Base-by-base conservation (phyloP, 2,113 vertebrate species). In the Athene noctua region DNA sequence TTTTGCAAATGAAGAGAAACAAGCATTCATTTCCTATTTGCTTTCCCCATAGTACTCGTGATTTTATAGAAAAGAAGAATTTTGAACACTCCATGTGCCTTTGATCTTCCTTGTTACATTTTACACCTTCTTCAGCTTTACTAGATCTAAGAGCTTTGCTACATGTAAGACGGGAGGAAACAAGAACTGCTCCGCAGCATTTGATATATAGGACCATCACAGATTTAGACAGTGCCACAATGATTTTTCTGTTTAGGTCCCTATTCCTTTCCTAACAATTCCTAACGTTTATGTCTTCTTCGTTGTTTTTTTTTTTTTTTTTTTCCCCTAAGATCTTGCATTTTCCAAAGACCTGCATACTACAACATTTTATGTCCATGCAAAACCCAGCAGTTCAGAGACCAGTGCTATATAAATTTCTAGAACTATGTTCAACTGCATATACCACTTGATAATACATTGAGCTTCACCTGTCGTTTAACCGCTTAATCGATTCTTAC, bases 281-380 rank as follows among this genome's bases (percentile, higher is more conserved):
- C 51, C 61, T 5, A n/a, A 26, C 2, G 1, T 25, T 78, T 34
- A 10, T 15, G 38, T 38, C 38, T 46, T 19, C 18, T 46, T 46
- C 4, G 16, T 7, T 46, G 42, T 19, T 46, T 47, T 47, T 20
- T 20, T 20, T 47, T 47, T 47, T 20, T 47, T 13, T 46, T 52
- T 90, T 74, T 11, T 40, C 40, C 40, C 40, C 40, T n/a, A 66
- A 57, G 38, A 34, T 5, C 14, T 13, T 20, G 22, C 7, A 17
- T 66, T 66, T 74, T 46, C n/a, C 47, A 44, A 62, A 85, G 22
- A 51, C 19, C 7, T 36, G 3, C 12, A 23, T 10, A 8, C 18
- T 42, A 15, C 55, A 16, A 0, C 10, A 30, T 14, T 44, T 84
- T 13, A 29, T 0, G 1, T 52, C 34, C 2, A 1, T 38, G 49